Conservation (phyloP, 2,113 vertebrate genomes). For the Ginglymostoma cirratum region DNA sequence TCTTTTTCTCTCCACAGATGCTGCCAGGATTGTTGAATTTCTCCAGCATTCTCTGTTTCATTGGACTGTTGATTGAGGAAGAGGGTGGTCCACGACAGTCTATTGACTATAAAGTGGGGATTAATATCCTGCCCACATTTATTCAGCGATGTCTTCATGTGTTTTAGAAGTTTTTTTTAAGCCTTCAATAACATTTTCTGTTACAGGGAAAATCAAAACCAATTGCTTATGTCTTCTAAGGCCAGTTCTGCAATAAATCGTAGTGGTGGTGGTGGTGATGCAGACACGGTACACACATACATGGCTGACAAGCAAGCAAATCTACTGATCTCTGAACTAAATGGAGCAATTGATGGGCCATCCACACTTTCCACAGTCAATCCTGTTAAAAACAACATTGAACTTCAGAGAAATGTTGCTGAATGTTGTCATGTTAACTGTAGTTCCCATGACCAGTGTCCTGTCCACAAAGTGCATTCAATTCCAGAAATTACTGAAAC, state of each 20-base stretch:
- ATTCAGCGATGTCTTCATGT: not conserved
- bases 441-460: not conserved
- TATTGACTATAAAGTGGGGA: not conserved
- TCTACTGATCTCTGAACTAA: no score
- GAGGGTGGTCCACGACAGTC: not conserved
- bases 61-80: not conserved
- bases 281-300: not conserved
- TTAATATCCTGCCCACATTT: not conserved
- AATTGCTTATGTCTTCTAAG: not conserved
- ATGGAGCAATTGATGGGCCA: not conserved
- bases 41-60: not conserved
- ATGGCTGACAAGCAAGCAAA: not conserved
- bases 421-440: not conserved
- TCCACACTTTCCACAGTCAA: not conserved
- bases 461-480: not conserved
- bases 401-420: not conserved
- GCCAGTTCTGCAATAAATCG: constrained; percentile 16
- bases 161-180: not conserved
- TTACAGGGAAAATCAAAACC: constrained; percentile 5
- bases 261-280: constrained; percentile 29
- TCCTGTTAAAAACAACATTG: not conserved
- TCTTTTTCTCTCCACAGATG: no score
- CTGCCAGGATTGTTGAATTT: no score
- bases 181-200: not conserved
- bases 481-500: not conserved